Evolutionary conservation across 2,113 vertebrate species (phyloP), one percentile per base, ranked within the genome.

Genomic region (Elephas maximus): DNA sequence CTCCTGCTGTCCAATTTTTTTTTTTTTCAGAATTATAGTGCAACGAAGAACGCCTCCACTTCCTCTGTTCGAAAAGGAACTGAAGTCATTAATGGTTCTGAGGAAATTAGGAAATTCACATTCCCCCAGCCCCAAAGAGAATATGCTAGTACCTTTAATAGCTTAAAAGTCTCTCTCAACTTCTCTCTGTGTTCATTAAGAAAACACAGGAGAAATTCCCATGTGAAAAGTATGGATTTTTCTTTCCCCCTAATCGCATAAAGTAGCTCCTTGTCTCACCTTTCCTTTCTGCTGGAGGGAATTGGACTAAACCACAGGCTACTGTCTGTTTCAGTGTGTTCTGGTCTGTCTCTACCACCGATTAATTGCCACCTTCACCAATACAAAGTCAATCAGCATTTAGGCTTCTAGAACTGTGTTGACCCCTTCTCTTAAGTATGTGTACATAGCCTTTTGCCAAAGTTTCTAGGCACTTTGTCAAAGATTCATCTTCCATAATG

Each of bases 1-100:
- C 44, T 94, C 30, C 71, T 93, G 83, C 79, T 67, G 7, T 71
- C 89, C 87, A 79, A 91, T 87, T 88, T 73, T 96, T 53, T 53
- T 21, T 41, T 41, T 41, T 85, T 94, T 95, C 37, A 74, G 71
- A 96, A 93, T 96, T 84, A 94, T 92, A 93, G 88, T 78, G 76
- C 93, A 94, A 51, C 95, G 85, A 97, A 98, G 98, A 97, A 97
- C 93, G 94, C 87, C 23, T 96, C 62, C 77, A 94, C 78, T 98
- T 98, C 97, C 98, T 98, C 88, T 93, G 71, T 67, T 79, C 86
- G 88, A 97, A 63, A 73, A 98, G 98, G 97, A 98, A 98, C 97
- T 98, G 85, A 98, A 98, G 97, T 98, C 97, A 98, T 98, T 98
- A 97, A 94, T 90, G 97, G 93, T 73, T 97, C 8, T 98, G 97